A percentile compares a stretch with the other conserved stretches of the same genome.
phyloP scores from a whole-genome alignment of 2,888 invertebrate genomes.

The Parascotia fuliginaria region DNA sequence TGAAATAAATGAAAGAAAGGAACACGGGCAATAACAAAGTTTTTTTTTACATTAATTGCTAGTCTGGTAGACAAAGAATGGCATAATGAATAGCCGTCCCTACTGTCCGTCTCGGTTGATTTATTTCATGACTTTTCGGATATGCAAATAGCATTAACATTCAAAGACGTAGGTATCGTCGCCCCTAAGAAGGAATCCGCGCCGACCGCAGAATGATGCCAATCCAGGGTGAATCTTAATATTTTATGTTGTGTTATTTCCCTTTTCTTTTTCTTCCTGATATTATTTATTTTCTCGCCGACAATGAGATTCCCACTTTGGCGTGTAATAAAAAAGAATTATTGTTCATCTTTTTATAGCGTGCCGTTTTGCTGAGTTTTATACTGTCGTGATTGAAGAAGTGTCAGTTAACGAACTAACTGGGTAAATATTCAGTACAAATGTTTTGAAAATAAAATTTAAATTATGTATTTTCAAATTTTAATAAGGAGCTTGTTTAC shows the following conservation, averaged over 20 bases:
- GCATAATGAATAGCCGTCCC: slow-evolving; percentile 79
- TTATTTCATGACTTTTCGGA: slow-evolving; percentile 85
- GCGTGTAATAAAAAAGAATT: slow-evolving; percentile 85
- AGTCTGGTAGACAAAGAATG: slow-evolving; percentile 74
- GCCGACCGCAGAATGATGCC: slow-evolving; percentile 83
- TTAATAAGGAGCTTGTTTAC: no score
- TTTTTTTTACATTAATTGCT: slow-evolving; percentile 76
- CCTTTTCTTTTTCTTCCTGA: slow-evolving; percentile 82
- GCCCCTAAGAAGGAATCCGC: slow-evolving; percentile 76
- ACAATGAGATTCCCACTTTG: slow-evolving; percentile 86
- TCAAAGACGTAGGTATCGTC: slow-evolving; percentile 80
- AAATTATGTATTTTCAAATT: not conserved
- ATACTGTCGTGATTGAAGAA: slow-evolving; percentile 75
- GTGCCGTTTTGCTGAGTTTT: slow-evolving; percentile 78
- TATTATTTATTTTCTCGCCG: slow-evolving; percentile 84
- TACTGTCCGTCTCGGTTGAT: slow-evolving; percentile 83
- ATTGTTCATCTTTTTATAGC: slow-evolving; percentile 84
- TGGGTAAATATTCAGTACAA: not conserved
- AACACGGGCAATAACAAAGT: slow-evolving; percentile 50
- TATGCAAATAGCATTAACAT: slow-evolving; percentile 85
- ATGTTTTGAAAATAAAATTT: not conserved
- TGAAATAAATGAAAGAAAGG: slow-evolving; percentile 21
- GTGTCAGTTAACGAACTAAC: slow-evolving; percentile 52
- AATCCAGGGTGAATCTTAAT: slow-evolving; percentile 85
- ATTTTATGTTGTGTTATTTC: slow-evolving; percentile 85